Evolutionary conservation across 92 coral and sea anemone species (phyloP), one percentile per base, ranked within the genome.

Genomic region (Actinernus sp.): DNA sequence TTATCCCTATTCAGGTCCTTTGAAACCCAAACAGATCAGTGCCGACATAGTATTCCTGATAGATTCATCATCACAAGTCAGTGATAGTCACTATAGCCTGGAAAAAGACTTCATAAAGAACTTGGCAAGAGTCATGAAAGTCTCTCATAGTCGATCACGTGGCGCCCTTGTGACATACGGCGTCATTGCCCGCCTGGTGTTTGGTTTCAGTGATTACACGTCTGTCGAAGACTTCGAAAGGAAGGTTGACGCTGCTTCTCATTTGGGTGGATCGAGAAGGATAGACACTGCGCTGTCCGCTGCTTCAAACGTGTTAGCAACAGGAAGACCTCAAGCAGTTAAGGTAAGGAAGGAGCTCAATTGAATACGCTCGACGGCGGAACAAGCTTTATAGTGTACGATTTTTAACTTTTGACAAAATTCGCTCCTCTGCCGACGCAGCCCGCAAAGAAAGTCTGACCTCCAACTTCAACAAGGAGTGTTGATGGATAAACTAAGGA

Each of bases 141-240:
- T 90, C 20, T 51, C 88, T 21, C 33, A 61, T 10, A 58, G 55
- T 7, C 55, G 64, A 43, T 79, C 92, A 7, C 92, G 84, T 9
- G 75, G 73, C 1, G 92, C 88, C 5, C 50, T 76, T 7, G 68
- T 90, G 32, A 67, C 83, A 11, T 90, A 90, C 51, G 90, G 89
- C 18, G 74, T 78, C 14, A 59, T 21, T 12, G 85, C 85, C 8
- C 39, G 74, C 30, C 59, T 65, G 4, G 67, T 31, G 33, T 59
- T 78, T 9, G 74, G 83, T 6, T 81, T 90, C 21, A 59, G 62
- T 22, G 83, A 65, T 46, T 57, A 74, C 6, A 43, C 55, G 33
- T 43, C 47, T 16, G 11, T 75, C 5, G 59, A 31, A 18, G 81
- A 74, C 22, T 74, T 90, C 53, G 73, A 80, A 31, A 52, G 22